A percentile compares a stretch with the other conserved stretches of the same genome.
phyloP scores from a whole-genome alignment of 23 tunicate species.

The Clavelina lepadiformis region DNA sequence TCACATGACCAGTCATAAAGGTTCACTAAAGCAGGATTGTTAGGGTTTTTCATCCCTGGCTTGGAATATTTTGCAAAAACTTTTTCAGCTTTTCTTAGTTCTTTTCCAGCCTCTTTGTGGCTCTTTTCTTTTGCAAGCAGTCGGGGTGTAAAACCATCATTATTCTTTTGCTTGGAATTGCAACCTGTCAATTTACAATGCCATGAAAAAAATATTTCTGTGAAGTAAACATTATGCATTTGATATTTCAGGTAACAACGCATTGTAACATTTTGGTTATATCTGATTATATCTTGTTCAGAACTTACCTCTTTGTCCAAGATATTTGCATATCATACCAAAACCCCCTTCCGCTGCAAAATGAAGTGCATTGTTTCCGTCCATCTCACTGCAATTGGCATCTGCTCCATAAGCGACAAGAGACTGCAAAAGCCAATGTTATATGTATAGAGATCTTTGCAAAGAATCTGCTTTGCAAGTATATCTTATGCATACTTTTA shows the following conservation, averaged over 20 bases:
- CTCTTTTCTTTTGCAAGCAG: slow-evolving; percentile 83
- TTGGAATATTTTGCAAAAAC: slow-evolving; percentile 78
- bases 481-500: slow-evolving; percentile 73
- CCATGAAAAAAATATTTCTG: neutral
- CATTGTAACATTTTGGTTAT: too few relatives aligned
- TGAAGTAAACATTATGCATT: neutral
- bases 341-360: slow-evolving; percentile 80
- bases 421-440: slow-evolving; percentile 24
- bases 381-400: slow-evolving; percentile 22
- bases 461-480: neutral
- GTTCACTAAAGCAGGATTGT: slow-evolving; percentile 50
- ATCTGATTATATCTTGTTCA: neutral
- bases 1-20: slow-evolving; percentile 82
- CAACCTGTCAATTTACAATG: slow-evolving; percentile 30
- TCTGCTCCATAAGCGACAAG: slow-evolving; percentile 83
- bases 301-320: slow-evolving; percentile 86
- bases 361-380: slow-evolving; percentile 66
- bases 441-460: neutral
- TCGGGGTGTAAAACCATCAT: slow-evolving; percentile 85
- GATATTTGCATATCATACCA: slow-evolving; percentile 71
- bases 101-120: slow-evolving; percentile 78
- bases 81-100: slow-evolving; percentile 49
- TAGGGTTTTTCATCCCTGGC: slow-evolving; percentile 92
- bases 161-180: slow-evolving; percentile 77
- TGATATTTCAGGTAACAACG: neutral